These are phyloP conservation scores for Camponotus fellah DNA, from an alignment of 2,888 invertebrate genomes.

Conservation along the genomic window DNA sequence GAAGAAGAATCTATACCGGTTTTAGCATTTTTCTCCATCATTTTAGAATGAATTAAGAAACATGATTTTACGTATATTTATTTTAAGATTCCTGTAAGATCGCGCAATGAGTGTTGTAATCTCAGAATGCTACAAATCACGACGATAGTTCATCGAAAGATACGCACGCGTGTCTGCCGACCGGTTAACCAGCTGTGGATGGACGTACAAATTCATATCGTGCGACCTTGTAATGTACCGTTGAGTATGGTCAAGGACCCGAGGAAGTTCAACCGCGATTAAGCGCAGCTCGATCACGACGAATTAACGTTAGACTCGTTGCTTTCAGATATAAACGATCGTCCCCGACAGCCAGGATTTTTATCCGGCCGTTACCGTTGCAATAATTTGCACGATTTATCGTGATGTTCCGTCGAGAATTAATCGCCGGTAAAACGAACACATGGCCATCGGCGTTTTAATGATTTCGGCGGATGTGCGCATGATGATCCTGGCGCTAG, in stretches of 20 bases:
- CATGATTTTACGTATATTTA: neutral
- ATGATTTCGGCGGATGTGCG: constrained; percentile 32
- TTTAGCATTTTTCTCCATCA: neutral
- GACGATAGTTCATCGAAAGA: constrained; percentile 12
- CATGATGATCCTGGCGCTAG: neutral
- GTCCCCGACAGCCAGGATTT: neutral
- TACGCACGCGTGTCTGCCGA: neutral
- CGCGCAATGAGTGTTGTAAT: neutral
- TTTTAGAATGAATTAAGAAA: neutral
- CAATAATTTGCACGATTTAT: constrained; percentile 52
- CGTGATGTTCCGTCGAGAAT: constrained; percentile 34
- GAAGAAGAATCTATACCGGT: neutral
- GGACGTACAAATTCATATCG: constrained; percentile 58
- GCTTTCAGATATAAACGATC: constrained; percentile 41
- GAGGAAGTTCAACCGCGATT: constrained; percentile 57
- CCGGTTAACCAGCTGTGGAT: constrained; percentile 29
- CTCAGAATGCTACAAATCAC: constrained; percentile 18
- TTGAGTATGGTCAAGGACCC: constrained; percentile 45
- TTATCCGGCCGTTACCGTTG: constrained; percentile 42
- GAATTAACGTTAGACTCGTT: constrained; percentile 45
- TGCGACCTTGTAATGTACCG: constrained; percentile 57
- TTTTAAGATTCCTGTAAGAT: constrained; percentile 10
- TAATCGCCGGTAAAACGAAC: constrained; percentile 22
- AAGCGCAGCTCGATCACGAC: constrained; percentile 30
- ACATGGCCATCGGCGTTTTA: constrained; percentile 21